Base-by-base conservation (phyloP, 2,797 vertebrate species). In the Microctenopoma steveboyesi region DNA sequence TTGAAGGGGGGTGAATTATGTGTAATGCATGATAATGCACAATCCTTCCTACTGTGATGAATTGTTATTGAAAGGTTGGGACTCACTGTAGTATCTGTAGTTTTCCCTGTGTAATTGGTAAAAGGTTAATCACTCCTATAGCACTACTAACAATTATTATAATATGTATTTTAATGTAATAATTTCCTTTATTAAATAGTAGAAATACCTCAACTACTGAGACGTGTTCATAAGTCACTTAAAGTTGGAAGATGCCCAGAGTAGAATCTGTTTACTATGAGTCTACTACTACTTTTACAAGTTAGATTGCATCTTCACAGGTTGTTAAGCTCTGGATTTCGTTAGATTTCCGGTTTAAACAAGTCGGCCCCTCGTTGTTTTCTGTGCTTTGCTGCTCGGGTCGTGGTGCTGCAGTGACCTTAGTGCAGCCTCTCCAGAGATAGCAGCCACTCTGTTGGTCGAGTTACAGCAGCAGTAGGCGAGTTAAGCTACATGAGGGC, bases 401-500 rank as follows among this genome's bases (percentile, higher is more conserved):
- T 40, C 0, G 1, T 43, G 43, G 43, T 50, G 3, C 65, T 57
- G 58, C 70, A 51, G 42, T 13, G 43, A 64, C 50, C 67, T 71
- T 39, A 0, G 46, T 18, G 71, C 65, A 69, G 63, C 55, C 60
- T 42, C 60, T 64, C 69, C 50, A 65, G 85, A 85, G 81, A 79
- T 82, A 88, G 84, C 79, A 62, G 55, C 73, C 72, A 35, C 74
- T 74, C 67, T 58, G 71, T 69, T 25, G 45, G 60, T 67, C 73
- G 76, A 79, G 80, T 74, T 81, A 65, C 78, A 73, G 77, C 77
- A 78, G 82, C 61, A 50, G 76, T 71, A 51, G 79, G 77, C 58
- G 42, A 72, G 78, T 68, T 67, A 30, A 58, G 82, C 84, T 72
- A 64, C 74, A 72, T 68, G 84, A 84, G 81, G 74, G 70, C 83